phyloP scores from a whole-genome alignment of 2,888 invertebrate genomes.

The Scelioninae gen. 2 region DNA sequence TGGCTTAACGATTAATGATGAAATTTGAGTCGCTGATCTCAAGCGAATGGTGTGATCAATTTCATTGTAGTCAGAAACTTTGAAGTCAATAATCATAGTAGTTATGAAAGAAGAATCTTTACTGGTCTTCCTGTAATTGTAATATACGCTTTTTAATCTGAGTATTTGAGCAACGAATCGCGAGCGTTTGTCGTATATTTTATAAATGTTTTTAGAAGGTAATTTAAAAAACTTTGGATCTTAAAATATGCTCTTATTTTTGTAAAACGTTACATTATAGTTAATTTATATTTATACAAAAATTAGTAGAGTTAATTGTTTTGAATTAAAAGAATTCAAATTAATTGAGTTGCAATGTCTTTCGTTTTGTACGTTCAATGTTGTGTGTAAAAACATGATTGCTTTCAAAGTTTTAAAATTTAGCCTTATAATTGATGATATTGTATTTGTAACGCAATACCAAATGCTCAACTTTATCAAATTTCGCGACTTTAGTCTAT shows the following conservation, averaged over 20 bases:
- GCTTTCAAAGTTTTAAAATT: slow-evolving; percentile 17
- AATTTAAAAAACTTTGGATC: slow-evolving; percentile 14
- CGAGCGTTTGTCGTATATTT: too few relatives aligned
- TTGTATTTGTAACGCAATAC: slow-evolving; percentile 15
- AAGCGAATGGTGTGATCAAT: slow-evolving; percentile 42
- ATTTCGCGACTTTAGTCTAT: neutral
- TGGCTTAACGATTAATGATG: slow-evolving; percentile 16
- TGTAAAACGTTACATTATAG: neutral
- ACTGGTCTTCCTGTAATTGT: slow-evolving; percentile 53
- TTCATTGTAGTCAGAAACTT: slow-evolving; percentile 49
- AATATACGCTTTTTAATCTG: slow-evolving; percentile 42
- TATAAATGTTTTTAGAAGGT: too few relatives aligned
- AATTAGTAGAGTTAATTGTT: neutral
- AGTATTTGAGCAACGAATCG: slow-evolving; percentile 54
- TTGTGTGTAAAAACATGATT: too few relatives aligned
- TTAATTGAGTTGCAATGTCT: too few relatives aligned
- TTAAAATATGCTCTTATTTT: too few relatives aligned
- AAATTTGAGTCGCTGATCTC: slow-evolving; percentile 45
- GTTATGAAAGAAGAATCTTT: slow-evolving; percentile 20
- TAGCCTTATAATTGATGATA: slow-evolving; percentile 10
- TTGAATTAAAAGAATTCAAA: neutral
- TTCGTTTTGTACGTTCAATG: too few relatives aligned
- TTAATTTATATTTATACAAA: slow-evolving; percentile 2
- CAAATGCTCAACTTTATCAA: neutral
- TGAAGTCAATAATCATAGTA: slow-evolving; percentile 50